Evolutionary conservation across 2,797 vertebrate genomes (phyloP), one percentile per base, ranked within the genome.

Genomic region (Ciconia nigra): DNA sequence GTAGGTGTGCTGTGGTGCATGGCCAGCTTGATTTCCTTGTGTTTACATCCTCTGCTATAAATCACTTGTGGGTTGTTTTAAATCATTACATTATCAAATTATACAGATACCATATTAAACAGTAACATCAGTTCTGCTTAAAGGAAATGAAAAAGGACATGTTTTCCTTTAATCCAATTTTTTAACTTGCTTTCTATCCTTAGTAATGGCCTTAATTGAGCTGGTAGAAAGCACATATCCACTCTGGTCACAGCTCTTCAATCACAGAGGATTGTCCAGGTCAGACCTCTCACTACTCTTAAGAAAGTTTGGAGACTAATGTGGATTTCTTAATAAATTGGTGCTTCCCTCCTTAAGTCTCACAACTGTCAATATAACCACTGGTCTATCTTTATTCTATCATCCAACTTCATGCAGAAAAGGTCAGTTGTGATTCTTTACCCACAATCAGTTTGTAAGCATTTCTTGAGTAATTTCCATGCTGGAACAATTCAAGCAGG

Each of bases 121-220:
- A 72, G 20, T 73, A 83, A n/a, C 31, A 94, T 85, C 69, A 83
- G 4, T 83, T 74, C 52, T 49, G 16, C 58, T 52, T 78, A 81
- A 78, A 44, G 10, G 13, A 78, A 81, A 86, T 81, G 6, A 58
- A 74, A 85, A 88, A 52, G 20, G 61, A 35, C 65, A 39, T 41
- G 57, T 95, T 93, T 96, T 80, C 69, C 69, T 93, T 88, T 86
- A 94, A 93, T 95, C 54, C 57, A 58, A 7, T 90, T 61, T 83
- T 96, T 86, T 86, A 78, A 72, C 49, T 61, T 9, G 44, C 24
- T 41, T 78, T 90, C 37, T 77, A 4, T 81, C 52, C 33, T 77
- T 79, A 66, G 17, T 79, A 85, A 35, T 49, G 47, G 24, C 41
- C 41, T 73, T 91, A 77, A 70, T 59, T 87, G 72, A 67, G 49